These are phyloP conservation scores for Anolis sagrei DNA, from an alignment of 2,113 vertebrate genomes.

Conservation along the genomic window DNA sequence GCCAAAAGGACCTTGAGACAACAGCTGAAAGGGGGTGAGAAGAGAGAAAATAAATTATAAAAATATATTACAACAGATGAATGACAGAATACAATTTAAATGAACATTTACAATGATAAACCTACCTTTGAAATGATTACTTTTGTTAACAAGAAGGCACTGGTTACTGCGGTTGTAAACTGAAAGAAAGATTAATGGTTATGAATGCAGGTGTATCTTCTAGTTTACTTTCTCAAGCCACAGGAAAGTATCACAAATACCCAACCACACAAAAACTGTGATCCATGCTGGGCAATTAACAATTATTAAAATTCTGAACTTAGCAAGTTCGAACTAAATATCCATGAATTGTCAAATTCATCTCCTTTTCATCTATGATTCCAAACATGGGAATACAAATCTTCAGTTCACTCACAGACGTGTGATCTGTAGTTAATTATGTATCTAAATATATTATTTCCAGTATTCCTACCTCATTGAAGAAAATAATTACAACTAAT, in stretches of 20 bases:
- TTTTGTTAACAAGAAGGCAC: constrained; percentile 93
- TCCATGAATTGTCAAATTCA: constrained; percentile 3
- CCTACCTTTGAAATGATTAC: constrained; percentile 95
- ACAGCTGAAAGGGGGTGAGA: constrained; percentile 78
- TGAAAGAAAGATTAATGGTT: constrained; percentile 76
- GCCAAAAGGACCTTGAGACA: constrained; percentile 94
- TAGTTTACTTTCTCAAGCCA: constrained; percentile 32
- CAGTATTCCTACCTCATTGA: no score
- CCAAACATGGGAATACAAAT: constrained; percentile 4
- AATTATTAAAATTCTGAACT: neutral
- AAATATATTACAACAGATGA: neutral
- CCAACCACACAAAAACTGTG: neutral
- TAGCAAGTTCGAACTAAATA: neutral
- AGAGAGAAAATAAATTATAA: constrained; percentile 17
- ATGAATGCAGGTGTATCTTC: constrained; percentile 29
- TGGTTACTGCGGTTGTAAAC: constrained; percentile 92
- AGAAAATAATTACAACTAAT: no score
- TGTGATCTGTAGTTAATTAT: no score
- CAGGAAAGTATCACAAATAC: neutral
- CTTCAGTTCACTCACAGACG: neutral
- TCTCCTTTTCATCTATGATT: neutral
- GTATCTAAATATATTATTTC: no score
- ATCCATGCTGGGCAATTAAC: constrained; percentile 33
- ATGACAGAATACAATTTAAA: constrained; percentile 36
- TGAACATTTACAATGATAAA: constrained; percentile 38